A percentile compares a stretch with the other conserved stretches of the same genome.
phyloP scores from a whole-genome alignment of 2,797 vertebrate species.

The Typhlichthys subterraneus region DNA sequence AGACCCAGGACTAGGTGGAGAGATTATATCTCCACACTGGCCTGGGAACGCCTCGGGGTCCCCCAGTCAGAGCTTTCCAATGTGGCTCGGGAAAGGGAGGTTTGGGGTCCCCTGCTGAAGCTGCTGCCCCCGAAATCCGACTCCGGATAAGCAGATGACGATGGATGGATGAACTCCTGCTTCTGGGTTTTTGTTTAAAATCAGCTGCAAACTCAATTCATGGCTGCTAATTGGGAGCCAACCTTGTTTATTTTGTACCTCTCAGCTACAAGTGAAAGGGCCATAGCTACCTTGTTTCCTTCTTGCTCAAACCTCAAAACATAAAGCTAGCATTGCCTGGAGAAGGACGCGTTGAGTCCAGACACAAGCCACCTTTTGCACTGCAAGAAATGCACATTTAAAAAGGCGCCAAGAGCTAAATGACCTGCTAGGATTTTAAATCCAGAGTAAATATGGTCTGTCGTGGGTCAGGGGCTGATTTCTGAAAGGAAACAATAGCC shows the following conservation, averaged over 20 bases:
- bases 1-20: too few relatives aligned
- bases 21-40: too few relatives aligned
- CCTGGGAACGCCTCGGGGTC: too few relatives aligned
- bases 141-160: too few relatives aligned
- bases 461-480: constrained; percentile 28
- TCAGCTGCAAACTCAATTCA: constrained; percentile 19
- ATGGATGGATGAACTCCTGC: not conserved
- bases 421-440: constrained; percentile 37
- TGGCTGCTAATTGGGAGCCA: constrained; percentile 37
- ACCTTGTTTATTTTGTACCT: constrained; percentile 14
- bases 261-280: constrained; percentile 35
- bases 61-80: too few relatives aligned
- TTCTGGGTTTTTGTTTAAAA: not conserved
- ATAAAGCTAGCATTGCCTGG: constrained; percentile 29
- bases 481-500: constrained; percentile 21
- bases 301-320: constrained; percentile 22
- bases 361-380: constrained; percentile 18
- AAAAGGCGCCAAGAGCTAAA: constrained; percentile 44
- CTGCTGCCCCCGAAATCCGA: too few relatives aligned
- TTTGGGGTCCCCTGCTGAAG: too few relatives aligned
- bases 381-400: constrained; percentile 44
- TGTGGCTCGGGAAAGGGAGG: too few relatives aligned
- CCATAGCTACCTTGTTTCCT: constrained; percentile 17
- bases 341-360: constrained; percentile 32
- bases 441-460: constrained; percentile 46